Evolutionary conservation across 2,113 vertebrate genomes (phyloP), one percentile per base, ranked within the genome.

Genomic region (Notothenia rossii): DNA sequence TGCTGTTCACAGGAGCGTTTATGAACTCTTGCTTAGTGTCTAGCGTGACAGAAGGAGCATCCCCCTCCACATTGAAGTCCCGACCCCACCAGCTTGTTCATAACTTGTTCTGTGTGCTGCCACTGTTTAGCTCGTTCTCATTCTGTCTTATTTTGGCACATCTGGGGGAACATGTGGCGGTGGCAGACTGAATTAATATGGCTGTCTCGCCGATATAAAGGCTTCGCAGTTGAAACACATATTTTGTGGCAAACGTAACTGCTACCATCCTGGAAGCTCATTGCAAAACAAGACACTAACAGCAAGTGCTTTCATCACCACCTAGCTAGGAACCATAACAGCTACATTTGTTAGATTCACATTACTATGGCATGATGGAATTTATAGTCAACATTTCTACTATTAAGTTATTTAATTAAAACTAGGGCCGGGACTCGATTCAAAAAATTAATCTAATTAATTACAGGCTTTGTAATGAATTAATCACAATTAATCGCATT

Each of bases 91-190:
- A 64, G 76, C 77, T 68, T 50, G 58, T 70, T 66, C 12, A 40
- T 66, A 77, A 64, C 43, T 63, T 62, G 46, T 55, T 40, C 53
- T 78, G 43, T 22, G 49, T 9, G 22, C 11, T 45, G 48, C 43
- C 50, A 48, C 43, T 56, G 55, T 64, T 82, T 75, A 4, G 8
- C 25, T 67, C 62, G 4, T 13, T 55, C 53, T 66, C 46, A 5
- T 29, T 69, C 18, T 15, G 1, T 49, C 53, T 53, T 68, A 66
- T 74, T 88, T 72, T 7, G 22, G 51, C 62, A 81, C 82, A 88
- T 87, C 84, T 88, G 84, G 63, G 49, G 49, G 43, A 82, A 69
- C 82, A 86, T 86, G 80, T 86, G 82, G 75, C 48, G 29, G 43
- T 49, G 36, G 43, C 45, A 75, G 70, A 75, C 58, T 79, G 63